phyloP scores from a whole-genome alignment of 2,888 invertebrate species.

The Rotaria sp. region DNA sequence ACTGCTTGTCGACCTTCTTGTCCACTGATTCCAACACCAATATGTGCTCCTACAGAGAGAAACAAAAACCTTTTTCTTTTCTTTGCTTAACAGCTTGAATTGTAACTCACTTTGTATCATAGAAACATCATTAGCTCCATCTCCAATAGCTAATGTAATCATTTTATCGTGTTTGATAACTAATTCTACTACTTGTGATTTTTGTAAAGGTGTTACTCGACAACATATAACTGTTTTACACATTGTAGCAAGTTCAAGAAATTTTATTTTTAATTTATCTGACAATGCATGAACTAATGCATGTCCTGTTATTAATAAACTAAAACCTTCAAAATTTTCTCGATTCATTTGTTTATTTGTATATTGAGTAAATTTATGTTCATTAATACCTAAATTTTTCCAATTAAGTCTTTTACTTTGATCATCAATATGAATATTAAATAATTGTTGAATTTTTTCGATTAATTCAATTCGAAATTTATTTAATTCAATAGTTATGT shows the following conservation, averaged over 20 bases:
- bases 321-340: slow-evolving; percentile 60
- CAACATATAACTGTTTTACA: slow-evolving; percentile 85
- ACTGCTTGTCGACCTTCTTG: slow-evolving; percentile 97
- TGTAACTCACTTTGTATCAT: slow-evolving; percentile 58
- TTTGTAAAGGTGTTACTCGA: slow-evolving; percentile 86
- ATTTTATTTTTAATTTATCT: neutral
- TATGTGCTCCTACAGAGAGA: slow-evolving; percentile 96
- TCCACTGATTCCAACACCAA: slow-evolving; percentile 96
- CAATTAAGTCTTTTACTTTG: neutral
- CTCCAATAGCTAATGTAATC: slow-evolving; percentile 66
- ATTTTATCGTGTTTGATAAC: slow-evolving; percentile 84
- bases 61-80: neutral
- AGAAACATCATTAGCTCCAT: slow-evolving; percentile 40
- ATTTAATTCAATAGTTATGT: slow-evolving; percentile 52
- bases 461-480: neutral
- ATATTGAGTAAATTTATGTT: neutral
- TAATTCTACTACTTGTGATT: slow-evolving; percentile 92
- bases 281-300: slow-evolving; percentile 61
- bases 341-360: neutral
- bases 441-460: slow-evolving; percentile 1
- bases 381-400: neutral
- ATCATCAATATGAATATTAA: neutral
- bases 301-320: slow-evolving; percentile 91
- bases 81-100: neutral
- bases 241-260: slow-evolving; percentile 47